These are phyloP conservation scores for Sphenopsis melanotis DNA, from an alignment of 2,797 vertebrate species.

Conservation along the genomic window DNA sequence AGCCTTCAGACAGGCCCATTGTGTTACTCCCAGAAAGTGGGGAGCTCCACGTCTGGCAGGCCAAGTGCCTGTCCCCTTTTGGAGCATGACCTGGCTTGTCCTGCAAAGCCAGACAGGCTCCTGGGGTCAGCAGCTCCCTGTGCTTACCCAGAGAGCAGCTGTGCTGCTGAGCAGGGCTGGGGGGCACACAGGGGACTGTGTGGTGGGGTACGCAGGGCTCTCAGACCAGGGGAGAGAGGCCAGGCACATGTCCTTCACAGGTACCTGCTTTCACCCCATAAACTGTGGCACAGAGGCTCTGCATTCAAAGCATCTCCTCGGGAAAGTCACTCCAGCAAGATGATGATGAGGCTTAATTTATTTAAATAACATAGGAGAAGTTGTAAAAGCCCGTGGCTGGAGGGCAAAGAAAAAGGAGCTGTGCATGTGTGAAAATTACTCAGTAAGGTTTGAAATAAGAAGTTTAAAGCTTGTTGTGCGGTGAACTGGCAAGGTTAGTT, in stretches of 20 bases:
- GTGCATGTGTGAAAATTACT: not conserved
- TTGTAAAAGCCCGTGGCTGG: not conserved
- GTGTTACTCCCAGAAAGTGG: accelerated
- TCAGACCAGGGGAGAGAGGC: not conserved
- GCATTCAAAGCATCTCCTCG: not conserved
- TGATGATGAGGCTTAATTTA: constrained; percentile 13
- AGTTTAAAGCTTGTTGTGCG: not conserved
- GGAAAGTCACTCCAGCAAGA: not conserved
- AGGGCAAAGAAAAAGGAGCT: not conserved
- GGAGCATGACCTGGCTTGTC: not conserved
- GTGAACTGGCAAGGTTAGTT: not conserved
- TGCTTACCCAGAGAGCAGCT: not conserved
- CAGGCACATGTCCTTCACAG: not conserved
- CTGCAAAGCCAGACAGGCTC: not conserved
- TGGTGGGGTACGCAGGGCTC: accelerated
- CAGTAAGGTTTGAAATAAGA: constrained; percentile 8
- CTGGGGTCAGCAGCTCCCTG: not conserved
- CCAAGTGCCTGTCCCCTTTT: not conserved
- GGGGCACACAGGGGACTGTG: accelerated
- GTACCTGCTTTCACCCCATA: not conserved
- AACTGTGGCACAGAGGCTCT: not conserved
- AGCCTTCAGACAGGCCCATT: not conserved
- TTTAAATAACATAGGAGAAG: not conserved
- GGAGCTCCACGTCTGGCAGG: not conserved
- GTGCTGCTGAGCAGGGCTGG: not conserved